Conservation (phyloP, 2,113 vertebrate genomes). For the Pseudorasbora parva region DNA sequence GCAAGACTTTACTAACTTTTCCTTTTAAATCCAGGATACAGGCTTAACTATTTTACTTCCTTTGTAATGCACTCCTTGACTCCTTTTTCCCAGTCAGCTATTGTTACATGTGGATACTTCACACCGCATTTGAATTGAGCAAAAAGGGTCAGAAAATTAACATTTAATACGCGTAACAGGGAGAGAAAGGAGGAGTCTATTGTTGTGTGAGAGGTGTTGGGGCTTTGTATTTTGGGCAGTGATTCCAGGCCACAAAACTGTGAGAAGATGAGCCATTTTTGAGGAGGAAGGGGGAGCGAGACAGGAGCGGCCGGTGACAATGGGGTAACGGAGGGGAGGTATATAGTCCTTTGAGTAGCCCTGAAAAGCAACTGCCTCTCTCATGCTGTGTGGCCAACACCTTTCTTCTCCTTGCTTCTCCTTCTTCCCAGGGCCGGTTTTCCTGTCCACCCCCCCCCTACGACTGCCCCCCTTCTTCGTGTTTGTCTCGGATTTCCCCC, state of each 20-base stretch:
- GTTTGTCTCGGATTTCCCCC: conserved; percentile 82
- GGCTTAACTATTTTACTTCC: conserved; percentile 5
- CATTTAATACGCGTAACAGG: conserved; percentile 55
- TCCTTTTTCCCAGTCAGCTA: conserved; percentile 14
- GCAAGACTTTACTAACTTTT: not conserved
- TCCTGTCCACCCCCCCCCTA: conserved; percentile 53
- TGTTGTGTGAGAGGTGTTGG: conserved; percentile 58
- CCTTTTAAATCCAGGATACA: conserved; percentile 1
- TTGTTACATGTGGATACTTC: conserved; percentile 48
- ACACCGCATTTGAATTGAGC: conserved; percentile 48
- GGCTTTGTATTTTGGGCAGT: conserved; percentile 68
- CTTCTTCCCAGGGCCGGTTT: conserved; percentile 5
- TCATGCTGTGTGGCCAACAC: conserved; percentile 60
- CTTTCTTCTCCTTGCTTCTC: conserved; percentile 56
- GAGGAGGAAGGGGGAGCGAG: conserved; percentile 39
- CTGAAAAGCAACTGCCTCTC: conserved; percentile 44
- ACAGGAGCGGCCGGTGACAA: conserved; percentile 55
- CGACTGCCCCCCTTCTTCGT: conserved; percentile 50
- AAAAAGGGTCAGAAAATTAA: conserved; percentile 51
- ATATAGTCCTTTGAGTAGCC: conserved; percentile 52
- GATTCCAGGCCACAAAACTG: conserved; percentile 66
- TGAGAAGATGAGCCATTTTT: conserved; percentile 57
- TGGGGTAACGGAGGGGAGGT: conserved; percentile 52
- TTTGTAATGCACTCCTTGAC: conserved; percentile 39
- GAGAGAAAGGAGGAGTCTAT: conserved; percentile 35